A percentile compares a stretch with the other conserved stretches of the same genome.
Evolutionary conservation across 2,113 vertebrate genomes (phyloP).

Genomic region (Riparia riparia): DNA sequence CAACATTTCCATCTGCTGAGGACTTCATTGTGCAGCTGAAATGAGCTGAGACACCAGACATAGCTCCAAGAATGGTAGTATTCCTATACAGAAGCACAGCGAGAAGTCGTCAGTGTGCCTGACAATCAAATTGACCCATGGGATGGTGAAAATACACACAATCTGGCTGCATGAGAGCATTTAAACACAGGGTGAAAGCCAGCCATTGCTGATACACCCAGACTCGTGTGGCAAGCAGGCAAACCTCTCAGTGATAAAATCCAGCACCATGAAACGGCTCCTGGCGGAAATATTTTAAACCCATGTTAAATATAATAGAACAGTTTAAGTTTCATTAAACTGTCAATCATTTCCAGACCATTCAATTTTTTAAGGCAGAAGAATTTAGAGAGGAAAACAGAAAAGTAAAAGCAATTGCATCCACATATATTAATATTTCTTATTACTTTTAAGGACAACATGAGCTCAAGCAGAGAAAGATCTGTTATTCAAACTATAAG

Average conservation of each 20-base stretch:
- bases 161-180: neutral
- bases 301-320: neutral
- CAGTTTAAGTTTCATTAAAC: neutral
- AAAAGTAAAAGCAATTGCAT: neutral
- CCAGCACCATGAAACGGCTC: fast-evolving
- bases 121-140: neutral
- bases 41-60: neutral
- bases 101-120: neutral
- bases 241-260: neutral
- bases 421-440: neutral
- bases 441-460: neutral
- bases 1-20: neutral
- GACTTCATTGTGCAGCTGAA: neutral
- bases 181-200: neutral
- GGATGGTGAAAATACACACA: neutral
- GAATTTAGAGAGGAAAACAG: neutral
- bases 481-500: neutral
- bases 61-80: neutral
- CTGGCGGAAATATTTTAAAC: neutral
- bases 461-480: neutral
- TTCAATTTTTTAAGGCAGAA: neutral
- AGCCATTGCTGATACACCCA: neutral
- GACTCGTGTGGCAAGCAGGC: neutral
- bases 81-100: neutral
- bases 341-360: neutral